phyloP scores from a whole-genome alignment of 2,113 vertebrate genomes.

The Copsychus sechellarum region DNA sequence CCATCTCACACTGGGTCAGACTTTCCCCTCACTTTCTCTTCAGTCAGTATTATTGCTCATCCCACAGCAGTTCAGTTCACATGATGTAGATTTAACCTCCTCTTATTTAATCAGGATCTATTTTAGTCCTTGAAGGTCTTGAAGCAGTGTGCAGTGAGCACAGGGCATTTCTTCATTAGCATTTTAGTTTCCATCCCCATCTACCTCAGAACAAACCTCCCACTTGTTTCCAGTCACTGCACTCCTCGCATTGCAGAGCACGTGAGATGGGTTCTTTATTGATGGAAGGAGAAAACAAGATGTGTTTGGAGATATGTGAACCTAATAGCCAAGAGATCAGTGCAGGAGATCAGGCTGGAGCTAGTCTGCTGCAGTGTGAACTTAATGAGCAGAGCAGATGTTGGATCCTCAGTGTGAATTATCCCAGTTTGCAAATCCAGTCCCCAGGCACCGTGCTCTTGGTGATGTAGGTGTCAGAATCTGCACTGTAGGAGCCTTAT shows the following conservation, averaged over 20 bases:
- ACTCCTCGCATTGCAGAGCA: not conserved
- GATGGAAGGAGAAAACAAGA: not conserved
- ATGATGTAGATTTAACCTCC: not conserved
- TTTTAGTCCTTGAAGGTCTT: not conserved
- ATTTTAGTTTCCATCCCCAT: not conserved
- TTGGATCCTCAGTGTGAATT: not conserved
- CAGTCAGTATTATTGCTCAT: not conserved
- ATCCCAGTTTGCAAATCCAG: not conserved
- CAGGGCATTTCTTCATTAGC: not conserved
- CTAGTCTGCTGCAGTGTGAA: not conserved
- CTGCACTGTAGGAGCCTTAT: not conserved
- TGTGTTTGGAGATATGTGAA: not conserved
- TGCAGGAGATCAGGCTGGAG: not conserved
- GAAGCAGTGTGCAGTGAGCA: not conserved
- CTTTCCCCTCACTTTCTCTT: not conserved
- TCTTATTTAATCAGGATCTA: not conserved
- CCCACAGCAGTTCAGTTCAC: not conserved
- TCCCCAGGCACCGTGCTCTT: not conserved
- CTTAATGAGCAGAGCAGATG: not conserved
- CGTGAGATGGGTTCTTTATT: not conserved
- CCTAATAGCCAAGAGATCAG: not conserved
- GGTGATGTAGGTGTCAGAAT: not conserved
- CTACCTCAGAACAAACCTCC: not conserved
- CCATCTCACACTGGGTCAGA: not conserved
- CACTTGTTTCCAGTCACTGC: not conserved